These are phyloP conservation scores for Nycticebus coucang DNA, from an alignment of 2,113 vertebrate genomes.

Conservation along the genomic window DNA sequence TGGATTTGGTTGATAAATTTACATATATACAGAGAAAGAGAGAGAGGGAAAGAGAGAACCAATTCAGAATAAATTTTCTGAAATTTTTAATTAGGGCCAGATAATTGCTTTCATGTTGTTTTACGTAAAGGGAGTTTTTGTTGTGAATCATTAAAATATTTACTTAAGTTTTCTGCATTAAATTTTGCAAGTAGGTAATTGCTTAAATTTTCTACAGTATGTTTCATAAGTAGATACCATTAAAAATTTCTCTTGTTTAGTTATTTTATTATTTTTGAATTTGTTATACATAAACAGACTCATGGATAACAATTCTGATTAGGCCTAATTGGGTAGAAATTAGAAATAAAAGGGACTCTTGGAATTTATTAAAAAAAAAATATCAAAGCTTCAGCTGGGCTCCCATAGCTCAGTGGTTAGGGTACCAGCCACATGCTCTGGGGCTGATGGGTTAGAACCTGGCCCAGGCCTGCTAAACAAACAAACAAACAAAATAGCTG, in stretches of 20 bases:
- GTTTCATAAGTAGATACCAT: constrained; percentile 9
- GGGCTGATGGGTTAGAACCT: no score
- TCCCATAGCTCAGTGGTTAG: no score
- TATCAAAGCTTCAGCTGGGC: not conserved
- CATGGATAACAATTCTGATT: constrained; percentile 7
- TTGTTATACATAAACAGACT: constrained; percentile 6
- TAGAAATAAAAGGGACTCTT: not conserved
- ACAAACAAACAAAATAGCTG: no score
- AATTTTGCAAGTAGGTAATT: not conserved
- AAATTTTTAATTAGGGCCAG: constrained; percentile 10
- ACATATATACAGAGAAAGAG: not conserved
- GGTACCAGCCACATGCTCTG: no score
- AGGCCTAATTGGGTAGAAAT: not conserved
- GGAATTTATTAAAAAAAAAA: not conserved
- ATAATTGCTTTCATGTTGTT: not conserved
- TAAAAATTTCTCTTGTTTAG: not conserved
- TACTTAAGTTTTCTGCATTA: constrained; percentile 46
- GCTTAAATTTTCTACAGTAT: constrained; percentile 44
- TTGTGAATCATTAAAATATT: constrained; percentile 41
- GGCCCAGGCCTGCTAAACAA: no score
- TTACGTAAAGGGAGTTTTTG: constrained; percentile 1
- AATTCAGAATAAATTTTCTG: constrained; percentile 1
- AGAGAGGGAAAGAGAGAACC: not conserved
- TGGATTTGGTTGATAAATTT: not conserved
- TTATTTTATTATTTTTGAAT: constrained; percentile 21